Base-by-base conservation (phyloP, 2,888 invertebrate genomes). In the Drosophila suboccidentalis region DNA sequence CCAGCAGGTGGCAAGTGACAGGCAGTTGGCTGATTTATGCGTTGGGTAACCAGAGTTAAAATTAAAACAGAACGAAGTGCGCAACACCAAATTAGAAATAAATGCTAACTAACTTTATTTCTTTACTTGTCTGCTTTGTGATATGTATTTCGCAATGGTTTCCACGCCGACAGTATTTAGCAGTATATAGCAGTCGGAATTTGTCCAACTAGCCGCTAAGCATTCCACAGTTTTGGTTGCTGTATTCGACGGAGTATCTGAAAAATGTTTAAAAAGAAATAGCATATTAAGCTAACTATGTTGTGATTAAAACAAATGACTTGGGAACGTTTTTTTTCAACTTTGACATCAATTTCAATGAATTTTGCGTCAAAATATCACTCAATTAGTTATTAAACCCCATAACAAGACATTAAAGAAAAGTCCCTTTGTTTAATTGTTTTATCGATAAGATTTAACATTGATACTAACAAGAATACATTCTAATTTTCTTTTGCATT, bases 1-100 rank as follows among this genome's bases (percentile, higher is more conserved):
- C 19, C 43, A 43, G 43, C 43, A 43, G 43, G 43, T 43, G 43
- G 19, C 43, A 43, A 19, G 19, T 19, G 43, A 19, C 43, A 43
- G 19, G 2, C 43, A 43, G 19, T 43, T 43, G 43, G 11, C 19
- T 19, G 43, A 43, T 43, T 43, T 43, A 43, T 43, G 43, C 4
- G 19, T 19, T 17, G 19, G 19, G 19, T 2, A 43, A 9, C 17
- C 41, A 17, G 17, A 17, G 17, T 1, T 10, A 17, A 17, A 17
- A 15, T 41, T 41, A 1, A 41, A 17, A 41, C 10, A 39, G 39
- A 2, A 15, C 9, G 9, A 39, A 39, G 15, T 8, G 9, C n/a
- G 15, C 4, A 4, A 4, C 4, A 4, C 10, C 1, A 17, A 41
- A 10, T 10, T 4, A 17, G 4, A 41, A 41, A 41, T 11, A 4